Evolutionary conservation across 2,797 vertebrate genomes (phyloP).

Genomic region (Poeciliopsis infans): DNA sequence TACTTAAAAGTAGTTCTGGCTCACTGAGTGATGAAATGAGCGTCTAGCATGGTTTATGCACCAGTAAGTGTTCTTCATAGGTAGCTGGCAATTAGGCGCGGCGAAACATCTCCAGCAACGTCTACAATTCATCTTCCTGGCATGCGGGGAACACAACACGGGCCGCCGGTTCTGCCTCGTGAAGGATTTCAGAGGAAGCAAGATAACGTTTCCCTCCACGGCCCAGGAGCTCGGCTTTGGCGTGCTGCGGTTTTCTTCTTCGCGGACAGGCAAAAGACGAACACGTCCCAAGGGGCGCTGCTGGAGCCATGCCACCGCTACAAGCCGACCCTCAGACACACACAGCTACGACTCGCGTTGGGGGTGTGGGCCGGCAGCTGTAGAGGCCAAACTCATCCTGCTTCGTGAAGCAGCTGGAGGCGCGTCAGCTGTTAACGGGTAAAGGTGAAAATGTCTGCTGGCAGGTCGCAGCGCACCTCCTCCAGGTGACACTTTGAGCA

Average conservation of each 20-base stretch:
- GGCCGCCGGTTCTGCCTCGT: slow-evolving; percentile 51
- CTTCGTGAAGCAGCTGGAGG: slow-evolving; percentile 61
- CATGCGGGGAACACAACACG: slow-evolving; percentile 31
- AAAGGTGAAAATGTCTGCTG: slow-evolving; percentile 65
- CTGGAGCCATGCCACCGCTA: slow-evolving; percentile 54
- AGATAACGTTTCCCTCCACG: slow-evolving; percentile 35
- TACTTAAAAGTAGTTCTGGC: slow-evolving; percentile 61
- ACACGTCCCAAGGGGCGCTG: slow-evolving; percentile 59
- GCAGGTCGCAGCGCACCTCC: slow-evolving; percentile 45
- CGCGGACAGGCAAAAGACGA: slow-evolving; percentile 44
- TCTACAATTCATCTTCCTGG: slow-evolving; percentile 64
- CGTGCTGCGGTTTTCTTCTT: slow-evolving; percentile 43
- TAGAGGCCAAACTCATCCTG: slow-evolving; percentile 58
- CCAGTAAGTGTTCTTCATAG: slow-evolving; percentile 54
- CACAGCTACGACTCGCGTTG: slow-evolving; percentile 17
- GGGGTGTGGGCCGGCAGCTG: slow-evolving; percentile 35
- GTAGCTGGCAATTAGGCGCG: slow-evolving; percentile 62
- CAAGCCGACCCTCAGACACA: slow-evolving; percentile 44
- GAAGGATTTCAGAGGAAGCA: slow-evolving; percentile 52
- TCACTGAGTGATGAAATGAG: slow-evolving; percentile 72
- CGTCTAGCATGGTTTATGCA: slow-evolving; percentile 54
- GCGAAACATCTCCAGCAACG: slow-evolving; percentile 53
- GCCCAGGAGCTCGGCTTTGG: slow-evolving; percentile 47
- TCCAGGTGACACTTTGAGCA: slow-evolving; percentile 35
- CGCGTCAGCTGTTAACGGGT: slow-evolving; percentile 63